Evolutionary conservation across 2,797 vertebrate species (phyloP).

Genomic region (Darevskia nairensis): DNA sequence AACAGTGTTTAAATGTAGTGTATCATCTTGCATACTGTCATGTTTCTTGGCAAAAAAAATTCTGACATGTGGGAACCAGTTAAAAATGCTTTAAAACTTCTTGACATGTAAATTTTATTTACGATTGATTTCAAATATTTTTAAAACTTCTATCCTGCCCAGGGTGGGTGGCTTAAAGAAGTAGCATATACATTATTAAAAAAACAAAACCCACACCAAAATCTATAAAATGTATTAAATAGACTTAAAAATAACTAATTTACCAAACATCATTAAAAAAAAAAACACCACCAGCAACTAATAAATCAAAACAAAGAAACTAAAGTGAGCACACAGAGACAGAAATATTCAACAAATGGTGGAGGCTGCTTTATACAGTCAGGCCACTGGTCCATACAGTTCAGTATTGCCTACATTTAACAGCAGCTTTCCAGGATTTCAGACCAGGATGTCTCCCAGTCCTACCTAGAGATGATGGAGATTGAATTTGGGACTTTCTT

Average conservation of each 20-base stretch:
- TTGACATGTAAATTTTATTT: not conserved
- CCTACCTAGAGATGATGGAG: no score
- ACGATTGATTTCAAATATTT: not conserved
- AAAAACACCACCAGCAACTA: not conserved
- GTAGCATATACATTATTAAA: not conserved
- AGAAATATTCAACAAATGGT: not conserved
- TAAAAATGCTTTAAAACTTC: slow-evolving; percentile 63
- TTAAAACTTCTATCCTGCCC: not conserved
- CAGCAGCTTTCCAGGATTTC: no score
- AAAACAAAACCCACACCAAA: not conserved
- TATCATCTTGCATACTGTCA: slow-evolving; percentile 63
- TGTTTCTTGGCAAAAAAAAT: slow-evolving; percentile 57
- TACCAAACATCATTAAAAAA: not conserved
- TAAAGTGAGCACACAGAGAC: not conserved
- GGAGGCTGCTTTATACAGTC: no score
- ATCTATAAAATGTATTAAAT: not conserved
- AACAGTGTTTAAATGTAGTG: slow-evolving; percentile 67
- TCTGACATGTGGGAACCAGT: slow-evolving; percentile 52
- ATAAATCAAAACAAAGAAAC: not conserved
- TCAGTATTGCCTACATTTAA: no score
- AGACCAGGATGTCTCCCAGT: no score
- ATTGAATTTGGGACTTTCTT: no score
- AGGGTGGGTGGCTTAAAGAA: not conserved
- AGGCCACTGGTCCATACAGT: no score
- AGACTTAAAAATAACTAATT: not conserved